phyloP scores from a whole-genome alignment of 2,113 vertebrate genomes.

The Pogona vitticeps region DNA sequence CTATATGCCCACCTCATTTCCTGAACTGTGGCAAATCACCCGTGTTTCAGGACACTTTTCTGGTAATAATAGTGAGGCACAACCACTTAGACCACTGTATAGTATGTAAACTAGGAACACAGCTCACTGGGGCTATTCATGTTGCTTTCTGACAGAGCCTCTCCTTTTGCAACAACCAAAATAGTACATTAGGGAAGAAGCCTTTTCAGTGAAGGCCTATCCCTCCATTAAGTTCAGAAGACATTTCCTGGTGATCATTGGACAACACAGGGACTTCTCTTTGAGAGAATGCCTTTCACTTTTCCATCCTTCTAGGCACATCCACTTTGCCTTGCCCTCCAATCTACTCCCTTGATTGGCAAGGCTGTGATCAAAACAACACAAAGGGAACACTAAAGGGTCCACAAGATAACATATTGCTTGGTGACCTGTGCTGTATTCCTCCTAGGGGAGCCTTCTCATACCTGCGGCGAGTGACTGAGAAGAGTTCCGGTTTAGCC shows the following conservation, averaged over 20 bases:
- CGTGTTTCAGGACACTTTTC: no score
- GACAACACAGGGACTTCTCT: not conserved
- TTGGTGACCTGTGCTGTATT: no score
- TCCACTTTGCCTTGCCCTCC: not conserved
- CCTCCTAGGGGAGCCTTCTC: constrained; percentile 90
- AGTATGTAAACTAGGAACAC: not conserved
- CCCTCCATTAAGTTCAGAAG: not conserved
- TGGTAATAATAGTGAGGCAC: no score
- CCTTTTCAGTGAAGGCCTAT: not conserved
- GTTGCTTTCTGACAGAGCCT: not conserved
- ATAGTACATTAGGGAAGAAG: not conserved
- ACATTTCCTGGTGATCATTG: not conserved
- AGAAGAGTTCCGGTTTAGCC: constrained; percentile 85
- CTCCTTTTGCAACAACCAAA: not conserved
- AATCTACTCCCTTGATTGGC: not conserved
- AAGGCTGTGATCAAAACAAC: not conserved
- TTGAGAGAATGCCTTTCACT: not conserved
- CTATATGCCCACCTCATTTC: not conserved
- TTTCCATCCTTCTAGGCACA: not conserved
- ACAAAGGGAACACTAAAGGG: no score
- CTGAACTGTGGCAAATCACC: not conserved
- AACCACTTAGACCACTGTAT: not conserved
- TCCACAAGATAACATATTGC: no score
- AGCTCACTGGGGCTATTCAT: not conserved
- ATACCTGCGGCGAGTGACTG: constrained; percentile 91